These are phyloP conservation scores for Andrena flavipes DNA, from an alignment of 2,888 invertebrate genomes.

Conservation along the genomic window DNA sequence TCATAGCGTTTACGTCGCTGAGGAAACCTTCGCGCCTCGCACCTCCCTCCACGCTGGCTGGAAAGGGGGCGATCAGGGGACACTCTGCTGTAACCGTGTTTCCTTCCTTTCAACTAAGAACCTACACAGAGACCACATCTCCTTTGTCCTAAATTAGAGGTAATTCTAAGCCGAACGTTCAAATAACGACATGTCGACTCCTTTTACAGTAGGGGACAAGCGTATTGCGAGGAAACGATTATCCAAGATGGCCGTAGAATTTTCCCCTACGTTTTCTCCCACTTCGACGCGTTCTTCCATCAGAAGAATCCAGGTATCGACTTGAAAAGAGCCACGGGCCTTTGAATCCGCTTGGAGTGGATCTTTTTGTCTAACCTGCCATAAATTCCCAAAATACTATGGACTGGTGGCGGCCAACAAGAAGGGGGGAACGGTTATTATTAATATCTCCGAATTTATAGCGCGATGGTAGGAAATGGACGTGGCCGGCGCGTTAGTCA, in stretches of 20 bases:
- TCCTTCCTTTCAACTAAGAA: background rate
- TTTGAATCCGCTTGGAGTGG: conserved; percentile 41
- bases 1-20: conserved; percentile 74
- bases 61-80: conserved; percentile 1
- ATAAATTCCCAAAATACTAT: conserved; percentile 78
- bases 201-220: too few relatives aligned
- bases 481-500: conserved; percentile 32
- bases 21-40: conserved; percentile 63
- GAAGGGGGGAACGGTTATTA: conserved; percentile 60
- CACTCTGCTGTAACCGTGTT: background rate
- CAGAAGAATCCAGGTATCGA: background rate
- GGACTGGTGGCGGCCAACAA: conserved; percentile 17
- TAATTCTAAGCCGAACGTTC: background rate
- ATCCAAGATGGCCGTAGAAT: too few relatives aligned
- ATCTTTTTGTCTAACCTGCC: conserved; percentile 74
- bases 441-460: conserved; percentile 77
- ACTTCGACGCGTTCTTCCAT: background rate
- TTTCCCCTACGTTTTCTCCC: too few relatives aligned
- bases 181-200: too few relatives aligned
- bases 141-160: background rate
- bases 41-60: conserved; percentile 14
- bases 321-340: too few relatives aligned
- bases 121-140: background rate
- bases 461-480: conserved; percentile 56
- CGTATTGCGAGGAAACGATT: too few relatives aligned